These are phyloP conservation scores for Sarcophaga rosellei DNA, from an alignment of 2,888 invertebrate genomes.

Conservation along the genomic window DNA sequence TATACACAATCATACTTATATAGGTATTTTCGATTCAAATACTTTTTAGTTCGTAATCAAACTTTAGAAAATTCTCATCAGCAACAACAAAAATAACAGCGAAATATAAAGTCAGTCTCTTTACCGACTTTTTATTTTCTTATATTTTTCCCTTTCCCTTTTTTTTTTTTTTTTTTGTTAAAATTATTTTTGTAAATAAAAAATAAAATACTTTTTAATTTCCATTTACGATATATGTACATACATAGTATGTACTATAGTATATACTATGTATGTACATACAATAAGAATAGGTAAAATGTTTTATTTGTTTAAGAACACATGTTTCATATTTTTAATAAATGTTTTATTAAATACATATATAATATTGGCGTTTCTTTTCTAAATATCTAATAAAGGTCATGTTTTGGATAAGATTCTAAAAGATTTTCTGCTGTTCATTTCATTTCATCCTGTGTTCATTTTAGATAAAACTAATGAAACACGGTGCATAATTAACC, in stretches of 20 bases:
- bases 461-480: too few relatives aligned
- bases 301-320: conserved; percentile 67
- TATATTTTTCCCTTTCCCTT: background rate
- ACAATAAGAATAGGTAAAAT: conserved; percentile 66
- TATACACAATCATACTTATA: background rate
- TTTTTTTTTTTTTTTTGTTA: background rate
- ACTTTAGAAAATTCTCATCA: background rate
- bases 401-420: too few relatives aligned
- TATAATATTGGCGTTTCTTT: background rate
- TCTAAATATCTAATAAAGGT: too few relatives aligned
- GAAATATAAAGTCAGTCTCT: background rate
- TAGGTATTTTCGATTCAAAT: background rate
- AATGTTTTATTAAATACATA: conserved; percentile 49
- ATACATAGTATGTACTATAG: too few relatives aligned
- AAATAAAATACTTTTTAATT: conserved; percentile 24
- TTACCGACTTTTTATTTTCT: background rate
- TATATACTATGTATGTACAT: background rate
- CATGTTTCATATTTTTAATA: conserved; percentile 67
- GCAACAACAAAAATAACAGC: background rate
- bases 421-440: too few relatives aligned
- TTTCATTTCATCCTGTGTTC: too few relatives aligned
- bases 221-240: background rate
- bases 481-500: too few relatives aligned
- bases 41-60: background rate
- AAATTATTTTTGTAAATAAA: conserved; percentile 39